These are phyloP conservation scores for Cantharis rufa DNA, from an alignment of 2,888 invertebrate genomes.

Conservation along the genomic window DNA sequence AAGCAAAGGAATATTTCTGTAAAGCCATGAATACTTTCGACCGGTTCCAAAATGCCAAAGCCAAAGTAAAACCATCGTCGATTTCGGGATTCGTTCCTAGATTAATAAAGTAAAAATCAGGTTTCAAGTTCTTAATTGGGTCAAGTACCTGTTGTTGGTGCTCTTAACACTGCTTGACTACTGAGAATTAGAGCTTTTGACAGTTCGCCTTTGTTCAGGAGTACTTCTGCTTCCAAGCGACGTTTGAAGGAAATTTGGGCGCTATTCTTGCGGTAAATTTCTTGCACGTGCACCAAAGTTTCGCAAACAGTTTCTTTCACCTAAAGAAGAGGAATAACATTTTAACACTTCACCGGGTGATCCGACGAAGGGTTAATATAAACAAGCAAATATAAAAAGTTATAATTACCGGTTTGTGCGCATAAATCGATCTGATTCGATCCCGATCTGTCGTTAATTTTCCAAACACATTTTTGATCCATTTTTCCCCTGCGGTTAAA, in stretches of 20 bases:
- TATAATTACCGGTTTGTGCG: slow-evolving; percentile 57
- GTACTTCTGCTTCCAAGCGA: slow-evolving; percentile 65
- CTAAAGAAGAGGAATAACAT: slow-evolving; percentile 32
- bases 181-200: slow-evolving; percentile 66
- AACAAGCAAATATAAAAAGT: neutral
- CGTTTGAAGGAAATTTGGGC: slow-evolving; percentile 64
- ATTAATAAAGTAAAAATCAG: neutral
- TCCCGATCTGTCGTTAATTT: slow-evolving; percentile 62
- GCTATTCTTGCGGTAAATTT: slow-evolving; percentile 70
- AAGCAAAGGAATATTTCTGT: slow-evolving; percentile 62
- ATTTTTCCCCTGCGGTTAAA: slow-evolving; percentile 59
- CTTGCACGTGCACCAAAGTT: slow-evolving; percentile 68
- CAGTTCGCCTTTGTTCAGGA: slow-evolving; percentile 60
- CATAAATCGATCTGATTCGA: slow-evolving; percentile 62
- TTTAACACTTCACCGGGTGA: neutral
- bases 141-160: slow-evolving; percentile 65
- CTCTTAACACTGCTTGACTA: slow-evolving; percentile 74
- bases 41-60: slow-evolving; percentile 69
- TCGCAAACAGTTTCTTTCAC: slow-evolving; percentile 56
- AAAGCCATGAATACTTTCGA: slow-evolving; percentile 66
- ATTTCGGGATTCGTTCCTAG: slow-evolving; percentile 48
- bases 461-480: slow-evolving; percentile 66
- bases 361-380: no score
- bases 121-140: neutral
- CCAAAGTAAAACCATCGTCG: slow-evolving; percentile 67